phyloP scores from a whole-genome alignment of 1,140 invertebrate species.

The Marisa cornuarietis region DNA sequence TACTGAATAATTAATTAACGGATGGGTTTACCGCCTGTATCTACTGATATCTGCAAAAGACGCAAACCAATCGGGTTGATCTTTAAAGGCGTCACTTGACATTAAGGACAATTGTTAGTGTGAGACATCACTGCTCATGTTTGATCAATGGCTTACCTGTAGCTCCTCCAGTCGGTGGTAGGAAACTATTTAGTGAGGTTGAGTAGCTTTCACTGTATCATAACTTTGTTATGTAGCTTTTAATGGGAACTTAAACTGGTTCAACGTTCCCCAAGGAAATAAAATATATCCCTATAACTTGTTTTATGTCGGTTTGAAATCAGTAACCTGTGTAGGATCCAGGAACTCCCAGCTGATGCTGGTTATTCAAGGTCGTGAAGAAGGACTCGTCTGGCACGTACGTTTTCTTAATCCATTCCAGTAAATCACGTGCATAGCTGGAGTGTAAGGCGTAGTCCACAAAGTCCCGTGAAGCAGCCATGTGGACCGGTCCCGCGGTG shows the following conservation, averaged over 20 bases:
- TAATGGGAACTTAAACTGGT: too few species aligned
- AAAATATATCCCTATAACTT: background rate
- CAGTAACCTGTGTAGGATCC: constrained; percentile 46
- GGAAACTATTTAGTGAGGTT: background rate
- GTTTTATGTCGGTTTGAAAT: background rate
- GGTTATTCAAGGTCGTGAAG: constrained; percentile 51
- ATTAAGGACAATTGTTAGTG: background rate
- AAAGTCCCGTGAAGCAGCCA: constrained; percentile 42
- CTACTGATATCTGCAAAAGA: too few species aligned
- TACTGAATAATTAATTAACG: too few species aligned
- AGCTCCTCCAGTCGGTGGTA: background rate
- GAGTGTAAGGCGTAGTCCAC: constrained; percentile 50
- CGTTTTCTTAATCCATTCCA: constrained; percentile 51
- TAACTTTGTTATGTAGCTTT: background rate
- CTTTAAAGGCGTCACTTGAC: too few species aligned
- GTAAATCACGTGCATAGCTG: constrained; percentile 40
- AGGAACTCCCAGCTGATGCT: constrained; percentile 42
- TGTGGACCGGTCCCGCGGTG: constrained; percentile 44
- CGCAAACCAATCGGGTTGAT: too few species aligned
- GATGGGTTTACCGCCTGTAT: too few species aligned
- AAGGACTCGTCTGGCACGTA: constrained; percentile 56
- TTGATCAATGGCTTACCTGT: too few species aligned
- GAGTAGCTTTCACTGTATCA: background rate
- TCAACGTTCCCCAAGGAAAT: too few species aligned
- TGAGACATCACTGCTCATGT: too few species aligned